Evolutionary conservation across 1,140 invertebrate genomes (phyloP), one percentile per base, ranked within the genome.

Genomic region (Hirudo medicinalis): DNA sequence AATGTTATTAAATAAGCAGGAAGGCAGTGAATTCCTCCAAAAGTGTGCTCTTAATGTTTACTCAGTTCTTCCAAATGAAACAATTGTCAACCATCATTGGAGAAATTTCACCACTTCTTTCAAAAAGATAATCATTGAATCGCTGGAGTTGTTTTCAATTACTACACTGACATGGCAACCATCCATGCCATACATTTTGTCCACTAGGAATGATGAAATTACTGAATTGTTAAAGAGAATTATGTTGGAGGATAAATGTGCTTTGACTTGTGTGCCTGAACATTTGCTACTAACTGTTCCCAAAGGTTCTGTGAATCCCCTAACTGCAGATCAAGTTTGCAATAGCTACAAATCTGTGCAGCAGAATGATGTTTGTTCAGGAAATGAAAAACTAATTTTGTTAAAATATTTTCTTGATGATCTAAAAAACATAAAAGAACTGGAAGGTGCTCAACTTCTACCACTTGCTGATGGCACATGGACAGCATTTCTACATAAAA

Each of bases 381-480:
- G n/a, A 36, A 49, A 49, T 49, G 43, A 49, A 49, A 49, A 49
- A 13, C 9, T 49, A 49, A 49, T 49, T 49, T 49, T 49, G 43
- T 49, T 49, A 49, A 9, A 49, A 49, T 17, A 49, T 49, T 49
- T 49, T 9, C n/a, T 53, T 27, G 69, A 2, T 20, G 13, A 25
- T 22, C 20, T 25, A 25, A 53, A 20, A 0, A n/a, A 53, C 8
- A 36, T 70, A 3, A 22, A 53, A 53, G 40, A 54, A 22, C n/a
- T 70, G 17, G 20, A 22, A 53, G 69, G 69, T 20, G 22, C 25
- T n/a, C 20, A 54, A 22, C 69, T 70, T 20, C 36, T 70, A 13
- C 69, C 69, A 22, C 43, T 70, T 53, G 53, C 53, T 8, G 49
- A 70, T 54, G 40, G n/a, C 17, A 53, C 29, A 36, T 70, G 69